Evolutionary conservation across 2,888 invertebrate species (phyloP).

Genomic region (Nasonia oneida): DNA sequence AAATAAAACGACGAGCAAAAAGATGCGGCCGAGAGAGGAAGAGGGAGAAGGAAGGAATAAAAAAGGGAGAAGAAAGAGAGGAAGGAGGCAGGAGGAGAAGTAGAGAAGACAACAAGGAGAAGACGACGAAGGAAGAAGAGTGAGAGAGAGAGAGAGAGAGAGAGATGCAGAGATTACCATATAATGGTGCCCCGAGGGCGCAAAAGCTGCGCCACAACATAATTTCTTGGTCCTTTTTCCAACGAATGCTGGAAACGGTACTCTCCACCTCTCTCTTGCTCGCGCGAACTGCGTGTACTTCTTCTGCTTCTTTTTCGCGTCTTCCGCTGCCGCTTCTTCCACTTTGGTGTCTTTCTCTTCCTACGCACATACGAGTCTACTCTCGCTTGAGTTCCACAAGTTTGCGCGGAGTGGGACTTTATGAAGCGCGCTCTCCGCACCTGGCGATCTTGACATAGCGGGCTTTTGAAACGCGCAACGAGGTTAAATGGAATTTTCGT

Average conservation of each 20-base stretch:
- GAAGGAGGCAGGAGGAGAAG: constrained; percentile 59
- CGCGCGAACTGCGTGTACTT: constrained; percentile 45
- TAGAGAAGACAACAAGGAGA: constrained; percentile 44
- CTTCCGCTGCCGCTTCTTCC: constrained; percentile 43
- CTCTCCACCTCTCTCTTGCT: constrained; percentile 64
- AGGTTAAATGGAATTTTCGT: not conserved
- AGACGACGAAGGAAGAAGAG: constrained; percentile 56
- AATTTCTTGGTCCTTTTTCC: constrained; percentile 77
- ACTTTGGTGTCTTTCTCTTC: constrained; percentile 62
- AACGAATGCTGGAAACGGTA: constrained; percentile 75
- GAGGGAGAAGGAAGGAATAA: constrained; percentile 30
- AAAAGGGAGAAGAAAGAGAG: constrained; percentile 54
- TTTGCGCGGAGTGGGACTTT: not conserved
- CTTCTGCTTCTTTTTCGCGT: constrained; percentile 27
- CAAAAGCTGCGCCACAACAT: constrained; percentile 78
- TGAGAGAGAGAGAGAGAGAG: constrained; percentile 61
- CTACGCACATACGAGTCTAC: constrained; percentile 47
- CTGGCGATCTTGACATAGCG: not conserved
- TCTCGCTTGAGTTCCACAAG: constrained; percentile 45
- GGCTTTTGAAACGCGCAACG: not conserved
- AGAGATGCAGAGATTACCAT: constrained; percentile 78
- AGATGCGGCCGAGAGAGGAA: constrained; percentile 38
- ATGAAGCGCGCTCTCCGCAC: not conserved
- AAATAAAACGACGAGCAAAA: constrained; percentile 52
- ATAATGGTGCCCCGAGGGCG: constrained; percentile 79